phyloP scores from a whole-genome alignment of 2,113 vertebrate species.

The Nyctereutes procyonoides region DNA sequence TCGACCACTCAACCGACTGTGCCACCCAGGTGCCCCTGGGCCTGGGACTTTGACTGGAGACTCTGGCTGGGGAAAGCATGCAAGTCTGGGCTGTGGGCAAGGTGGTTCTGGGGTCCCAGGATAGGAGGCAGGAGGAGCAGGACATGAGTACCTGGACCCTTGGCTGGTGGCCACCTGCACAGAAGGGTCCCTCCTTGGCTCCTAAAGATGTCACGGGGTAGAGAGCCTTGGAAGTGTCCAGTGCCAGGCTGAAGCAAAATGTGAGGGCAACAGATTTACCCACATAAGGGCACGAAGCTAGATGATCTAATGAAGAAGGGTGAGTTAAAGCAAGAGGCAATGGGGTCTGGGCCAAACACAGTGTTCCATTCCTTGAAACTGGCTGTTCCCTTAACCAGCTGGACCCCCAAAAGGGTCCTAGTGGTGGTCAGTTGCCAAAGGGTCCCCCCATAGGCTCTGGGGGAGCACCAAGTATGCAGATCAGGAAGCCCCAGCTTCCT shows the following conservation, averaged over 20 bases:
- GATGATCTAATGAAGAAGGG: not conserved
- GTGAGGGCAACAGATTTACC: not conserved
- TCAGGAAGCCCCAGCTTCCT: not conserved
- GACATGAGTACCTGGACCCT: not conserved
- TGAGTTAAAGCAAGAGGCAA: not conserved
- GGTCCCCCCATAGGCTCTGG: not conserved
- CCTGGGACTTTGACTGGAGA: not conserved
- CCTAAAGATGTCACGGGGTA: not conserved
- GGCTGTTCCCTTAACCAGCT: not conserved
- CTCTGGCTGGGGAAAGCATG: not conserved
- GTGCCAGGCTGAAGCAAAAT: slow-evolving; percentile 29
- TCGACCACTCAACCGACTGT: not conserved
- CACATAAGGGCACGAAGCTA: not conserved
- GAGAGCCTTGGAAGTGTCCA: not conserved
- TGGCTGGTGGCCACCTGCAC: not conserved
- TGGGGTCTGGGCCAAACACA: not conserved
- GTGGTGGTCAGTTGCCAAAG: not conserved
- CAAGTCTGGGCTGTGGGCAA: slow-evolving; percentile 15
- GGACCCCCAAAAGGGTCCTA: not conserved
- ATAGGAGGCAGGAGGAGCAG: not conserved
- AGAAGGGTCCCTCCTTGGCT: not conserved
- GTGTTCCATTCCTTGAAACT: not conserved
- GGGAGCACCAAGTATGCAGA: not conserved
- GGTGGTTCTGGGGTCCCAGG: not conserved
- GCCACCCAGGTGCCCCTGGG: not conserved